phyloP scores from a whole-genome alignment of 2,888 invertebrate genomes.

The Piscicola geometra region DNA sequence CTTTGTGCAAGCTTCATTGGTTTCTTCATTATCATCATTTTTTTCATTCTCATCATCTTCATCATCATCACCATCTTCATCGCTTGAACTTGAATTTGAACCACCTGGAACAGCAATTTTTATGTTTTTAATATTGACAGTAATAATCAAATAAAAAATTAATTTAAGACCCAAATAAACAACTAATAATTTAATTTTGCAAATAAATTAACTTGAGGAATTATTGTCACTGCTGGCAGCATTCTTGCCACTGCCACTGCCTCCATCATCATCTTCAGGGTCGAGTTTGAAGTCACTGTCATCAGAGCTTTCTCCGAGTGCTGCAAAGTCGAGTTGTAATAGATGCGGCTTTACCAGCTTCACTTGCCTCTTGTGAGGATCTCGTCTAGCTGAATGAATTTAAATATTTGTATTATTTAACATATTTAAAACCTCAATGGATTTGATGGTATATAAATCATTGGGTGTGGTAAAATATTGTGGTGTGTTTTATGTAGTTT shows the following conservation, averaged over 20 bases:
- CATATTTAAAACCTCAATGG: no score
- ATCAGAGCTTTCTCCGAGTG: conserved; percentile 80
- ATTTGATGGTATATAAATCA: no score
- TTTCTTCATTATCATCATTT: not conserved
- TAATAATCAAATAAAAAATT: no score
- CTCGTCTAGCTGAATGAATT: conserved; percentile 59
- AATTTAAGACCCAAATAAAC: no score
- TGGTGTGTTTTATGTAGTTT: no score
- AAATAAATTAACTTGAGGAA: not conserved
- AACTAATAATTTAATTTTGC: no score
- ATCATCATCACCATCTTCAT: conserved; percentile 36
- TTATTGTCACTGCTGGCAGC: not conserved
- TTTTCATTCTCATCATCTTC: conserved; percentile 15
- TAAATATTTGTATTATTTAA: no score
- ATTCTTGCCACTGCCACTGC: not conserved
- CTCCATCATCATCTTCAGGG: conserved; percentile 28
- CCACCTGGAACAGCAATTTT: not conserved
- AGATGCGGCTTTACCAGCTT: conserved; percentile 65
- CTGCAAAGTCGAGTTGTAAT: conserved; percentile 55
- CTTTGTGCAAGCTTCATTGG: not conserved
- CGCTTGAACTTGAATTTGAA: conserved; percentile 10
- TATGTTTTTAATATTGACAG: no score
- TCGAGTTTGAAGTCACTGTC: conserved; percentile 79
- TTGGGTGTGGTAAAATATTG: no score
- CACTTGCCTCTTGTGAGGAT: conserved; percentile 74